These are phyloP conservation scores for Acromyrmex echinatior DNA, from an alignment of 1,140 invertebrate species.

Conservation along the genomic window DNA sequence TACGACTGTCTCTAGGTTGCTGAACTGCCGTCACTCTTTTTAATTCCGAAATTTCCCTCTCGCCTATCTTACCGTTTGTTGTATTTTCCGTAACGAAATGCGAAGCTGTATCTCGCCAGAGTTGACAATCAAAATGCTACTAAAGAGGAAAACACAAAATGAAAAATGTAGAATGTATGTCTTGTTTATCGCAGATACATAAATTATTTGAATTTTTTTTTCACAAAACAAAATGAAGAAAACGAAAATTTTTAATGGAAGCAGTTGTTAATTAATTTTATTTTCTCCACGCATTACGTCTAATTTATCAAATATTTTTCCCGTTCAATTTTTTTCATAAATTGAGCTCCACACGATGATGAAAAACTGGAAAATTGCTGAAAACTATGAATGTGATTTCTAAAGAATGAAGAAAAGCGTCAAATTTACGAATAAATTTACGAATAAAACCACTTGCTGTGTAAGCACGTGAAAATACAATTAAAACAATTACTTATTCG, in stretches of 20 bases:
- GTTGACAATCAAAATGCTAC: conserved; percentile 1
- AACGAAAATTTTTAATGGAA: not conserved
- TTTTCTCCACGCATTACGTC: not conserved
- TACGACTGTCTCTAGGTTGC: conserved; percentile 77
- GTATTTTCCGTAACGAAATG: not conserved
- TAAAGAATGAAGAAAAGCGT: not conserved
- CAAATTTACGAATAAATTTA: conserved; percentile 21
- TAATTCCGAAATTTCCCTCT: conserved; percentile 63
- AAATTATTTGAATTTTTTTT: not conserved
- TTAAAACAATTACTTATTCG: not conserved
- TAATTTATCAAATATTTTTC: not conserved
- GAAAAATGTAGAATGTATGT: not conserved
- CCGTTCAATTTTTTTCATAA: not conserved
- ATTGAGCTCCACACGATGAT: not conserved
- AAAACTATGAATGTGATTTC: not conserved
- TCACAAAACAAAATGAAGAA: not conserved
- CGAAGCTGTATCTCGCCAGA: not conserved
- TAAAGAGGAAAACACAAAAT: not conserved
- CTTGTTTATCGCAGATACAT: not conserved
- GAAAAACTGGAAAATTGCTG: not conserved
- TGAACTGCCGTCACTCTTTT: conserved; percentile 78
- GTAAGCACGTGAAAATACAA: not conserved
- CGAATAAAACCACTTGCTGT: not conserved
- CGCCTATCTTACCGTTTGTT: not conserved
- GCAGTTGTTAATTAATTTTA: not conserved